These are phyloP conservation scores for Cyclopterus lumpus DNA, from an alignment of 2,797 vertebrate species.

Conservation along the genomic window DNA sequence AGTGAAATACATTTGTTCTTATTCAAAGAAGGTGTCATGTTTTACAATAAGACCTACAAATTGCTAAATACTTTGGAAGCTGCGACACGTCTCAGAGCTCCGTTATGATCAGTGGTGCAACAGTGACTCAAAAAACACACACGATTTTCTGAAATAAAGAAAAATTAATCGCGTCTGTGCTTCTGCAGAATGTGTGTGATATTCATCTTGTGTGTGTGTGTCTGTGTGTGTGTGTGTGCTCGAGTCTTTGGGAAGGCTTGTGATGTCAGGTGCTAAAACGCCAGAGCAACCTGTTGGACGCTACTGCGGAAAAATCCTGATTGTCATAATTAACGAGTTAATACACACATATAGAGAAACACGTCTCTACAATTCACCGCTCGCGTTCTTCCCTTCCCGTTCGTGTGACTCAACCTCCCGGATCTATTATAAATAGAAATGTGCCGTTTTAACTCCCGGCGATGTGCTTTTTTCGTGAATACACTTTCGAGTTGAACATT, in stretches of 20 bases:
- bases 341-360: slow-evolving; percentile 45
- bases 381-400: slow-evolving; percentile 39
- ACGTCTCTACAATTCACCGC: slow-evolving; percentile 43
- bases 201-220: slow-evolving; percentile 37
- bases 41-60: slow-evolving; percentile 21
- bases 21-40: slow-evolving; percentile 9
- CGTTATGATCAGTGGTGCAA: slow-evolving; percentile 29
- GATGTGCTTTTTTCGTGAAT: slow-evolving; percentile 56
- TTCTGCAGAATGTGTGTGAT: slow-evolving; percentile 45
- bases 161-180: slow-evolving; percentile 33
- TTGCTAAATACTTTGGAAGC: slow-evolving; percentile 10
- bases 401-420: slow-evolving; percentile 25
- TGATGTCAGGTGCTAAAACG: slow-evolving; percentile 43
- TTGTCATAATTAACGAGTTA: slow-evolving; percentile 73
- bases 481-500: background rate
- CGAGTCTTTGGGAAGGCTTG: slow-evolving; percentile 61
- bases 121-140: slow-evolving; percentile 33
- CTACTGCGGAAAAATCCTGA: slow-evolving; percentile 73
- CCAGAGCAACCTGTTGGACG: slow-evolving; percentile 48
- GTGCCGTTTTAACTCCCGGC: slow-evolving; percentile 34
- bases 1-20: slow-evolving; percentile 16
- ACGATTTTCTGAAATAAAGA: slow-evolving; percentile 25
- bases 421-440: slow-evolving; percentile 47
- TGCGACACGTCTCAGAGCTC: background rate
- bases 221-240: slow-evolving; percentile 54